phyloP scores from a whole-genome alignment of 2,113 vertebrate species.

The Butorides virescens region DNA sequence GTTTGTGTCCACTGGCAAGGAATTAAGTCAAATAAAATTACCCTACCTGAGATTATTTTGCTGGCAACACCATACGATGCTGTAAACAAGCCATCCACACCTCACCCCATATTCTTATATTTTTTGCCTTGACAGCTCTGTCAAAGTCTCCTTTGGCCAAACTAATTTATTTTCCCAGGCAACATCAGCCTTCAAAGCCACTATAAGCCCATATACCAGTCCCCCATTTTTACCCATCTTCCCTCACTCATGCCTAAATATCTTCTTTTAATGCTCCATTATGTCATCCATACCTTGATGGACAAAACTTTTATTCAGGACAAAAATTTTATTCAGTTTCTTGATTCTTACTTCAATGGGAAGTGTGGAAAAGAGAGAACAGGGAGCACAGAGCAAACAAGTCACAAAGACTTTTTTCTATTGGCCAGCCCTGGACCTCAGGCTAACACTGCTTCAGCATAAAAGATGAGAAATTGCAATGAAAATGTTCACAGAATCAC shows the following conservation, averaged over 20 bases:
- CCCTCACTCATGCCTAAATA: background rate
- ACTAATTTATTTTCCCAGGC: background rate
- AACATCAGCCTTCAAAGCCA: background rate
- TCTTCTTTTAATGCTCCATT: background rate
- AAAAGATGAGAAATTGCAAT: background rate
- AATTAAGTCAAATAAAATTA: background rate
- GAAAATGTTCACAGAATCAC: too few species aligned
- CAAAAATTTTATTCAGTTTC: background rate
- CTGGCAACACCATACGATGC: accelerated
- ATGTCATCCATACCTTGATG: background rate
- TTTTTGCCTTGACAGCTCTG: background rate
- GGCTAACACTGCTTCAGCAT: background rate
- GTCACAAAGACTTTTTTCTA: background rate
- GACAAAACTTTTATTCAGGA: background rate
- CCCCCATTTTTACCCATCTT: background rate
- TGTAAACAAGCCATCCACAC: background rate
- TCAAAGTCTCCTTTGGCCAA: background rate
- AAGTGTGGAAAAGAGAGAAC: background rate
- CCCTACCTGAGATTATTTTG: background rate
- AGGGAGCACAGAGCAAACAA: background rate
- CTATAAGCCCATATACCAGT: background rate
- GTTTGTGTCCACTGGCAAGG: background rate
- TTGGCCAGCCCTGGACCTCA: background rate
- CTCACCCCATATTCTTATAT: background rate
- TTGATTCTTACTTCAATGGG: background rate